Evolutionary conservation across 2,797 vertebrate genomes (phyloP).

Genomic region (Myotis daubentonii): DNA sequence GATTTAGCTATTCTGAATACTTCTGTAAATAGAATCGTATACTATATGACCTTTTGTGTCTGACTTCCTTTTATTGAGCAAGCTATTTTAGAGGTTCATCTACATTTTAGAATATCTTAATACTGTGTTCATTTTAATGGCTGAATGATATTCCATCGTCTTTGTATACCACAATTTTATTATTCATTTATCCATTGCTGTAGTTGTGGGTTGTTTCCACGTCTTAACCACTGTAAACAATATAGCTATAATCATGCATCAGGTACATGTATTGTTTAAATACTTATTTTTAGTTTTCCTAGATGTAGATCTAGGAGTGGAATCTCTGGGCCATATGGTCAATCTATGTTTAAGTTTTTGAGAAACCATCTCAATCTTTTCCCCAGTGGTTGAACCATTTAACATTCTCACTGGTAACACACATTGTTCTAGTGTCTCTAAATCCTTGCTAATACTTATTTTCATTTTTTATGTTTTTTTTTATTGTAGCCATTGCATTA

Average conservation of each 20-base stretch:
- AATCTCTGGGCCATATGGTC: background rate
- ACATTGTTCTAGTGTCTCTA: background rate
- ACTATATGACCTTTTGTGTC: background rate
- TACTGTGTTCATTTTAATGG: background rate
- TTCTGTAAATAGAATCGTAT: background rate
- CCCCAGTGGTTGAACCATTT: background rate
- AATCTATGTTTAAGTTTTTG: background rate
- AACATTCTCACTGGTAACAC: background rate
- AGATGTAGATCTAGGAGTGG: background rate
- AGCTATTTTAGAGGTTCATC: background rate
- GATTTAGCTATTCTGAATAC: background rate
- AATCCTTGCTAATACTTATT: background rate
- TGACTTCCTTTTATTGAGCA: background rate
- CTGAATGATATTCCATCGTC: background rate
- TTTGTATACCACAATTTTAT: background rate
- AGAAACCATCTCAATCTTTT: constrained; percentile 3
- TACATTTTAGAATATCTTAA: background rate
- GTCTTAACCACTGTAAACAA: background rate
- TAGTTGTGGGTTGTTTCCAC: background rate
- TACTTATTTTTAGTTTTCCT: background rate
- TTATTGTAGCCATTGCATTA: background rate
- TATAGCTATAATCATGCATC: background rate
- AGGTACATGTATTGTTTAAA: background rate
- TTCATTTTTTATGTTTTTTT: background rate
- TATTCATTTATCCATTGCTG: background rate